Evolutionary conservation across 2,888 invertebrate genomes (phyloP).

Genomic region (Megaustenia siamemsis): DNA sequence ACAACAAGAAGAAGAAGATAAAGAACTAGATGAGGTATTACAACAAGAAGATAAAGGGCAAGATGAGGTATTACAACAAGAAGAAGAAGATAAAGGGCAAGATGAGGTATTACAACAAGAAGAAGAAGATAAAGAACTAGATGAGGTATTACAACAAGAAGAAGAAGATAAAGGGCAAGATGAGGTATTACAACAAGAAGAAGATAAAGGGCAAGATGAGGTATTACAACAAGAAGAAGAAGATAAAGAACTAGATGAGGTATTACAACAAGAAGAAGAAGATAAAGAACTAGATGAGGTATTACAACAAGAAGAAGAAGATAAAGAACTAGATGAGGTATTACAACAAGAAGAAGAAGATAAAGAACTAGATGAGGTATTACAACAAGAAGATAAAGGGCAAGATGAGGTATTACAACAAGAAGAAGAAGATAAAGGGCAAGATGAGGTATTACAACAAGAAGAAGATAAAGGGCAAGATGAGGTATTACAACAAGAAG

Average conservation of each 20-base stretch:
- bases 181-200: too few relatives aligned
- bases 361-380: too few relatives aligned
- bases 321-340: background rate
- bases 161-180: too few relatives aligned
- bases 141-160: too few relatives aligned
- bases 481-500: background rate
- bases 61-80: background rate
- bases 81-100: background rate
- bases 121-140: too few relatives aligned
- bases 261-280: background rate
- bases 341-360: background rate
- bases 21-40: background rate
- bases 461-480: background rate
- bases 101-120: background rate
- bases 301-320: background rate
- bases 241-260: too few relatives aligned
- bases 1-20: background rate
- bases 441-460: background rate
- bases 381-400: background rate
- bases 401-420: too few relatives aligned
- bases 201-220: background rate
- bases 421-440: too few relatives aligned
- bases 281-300: background rate
- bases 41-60: background rate
- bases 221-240: too few relatives aligned